Base-by-base conservation (phyloP, 2,888 invertebrate genomes). In the Leucophora obtusa region DNA sequence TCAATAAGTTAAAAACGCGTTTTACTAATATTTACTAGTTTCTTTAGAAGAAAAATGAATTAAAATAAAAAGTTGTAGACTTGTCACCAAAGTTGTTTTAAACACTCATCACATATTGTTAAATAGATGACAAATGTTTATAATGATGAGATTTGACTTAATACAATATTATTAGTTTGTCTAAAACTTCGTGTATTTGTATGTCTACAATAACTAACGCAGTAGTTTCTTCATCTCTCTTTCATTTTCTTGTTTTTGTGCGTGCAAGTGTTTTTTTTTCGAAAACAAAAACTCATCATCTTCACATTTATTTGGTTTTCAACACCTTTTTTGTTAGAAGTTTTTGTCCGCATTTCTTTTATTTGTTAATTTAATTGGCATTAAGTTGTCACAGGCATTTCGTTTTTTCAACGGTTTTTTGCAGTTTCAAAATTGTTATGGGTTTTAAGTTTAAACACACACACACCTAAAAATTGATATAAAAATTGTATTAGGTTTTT, bases 101-200 rank as follows among this genome's bases (percentile, higher is more conserved):
- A 38, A 59, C 11, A 51, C 18, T 54, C 28, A 33, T 43, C 15
- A 35, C 9, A n/a, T 66, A 43, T 58, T 63, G 56, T 58, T 58
- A 53, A 73, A 59, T 53, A 14, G 35, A 21, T 76, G 86, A 86
- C 84, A 87, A 86, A 87, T 87, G 85, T 87, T 86, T 85, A 84
- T 83, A 84, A 84, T 86, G 82, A 85, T 85, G 85, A 80, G 73
- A 83, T 82, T 86, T 87, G 86, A 85, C 86, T 87, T 84, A 85
- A 85, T 84, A 84, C 83, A 69, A 83, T 84, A 82, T 84, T 84
- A 66, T 58, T 62, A 56, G 83, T 79, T 82, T 83, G 83, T 76
- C 62, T 43, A 83, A 28, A 6, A 28, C 28, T 28, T 28, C 6
- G 28, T 6, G 28, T 28, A 28, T 28, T 28, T 73, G 73, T 80